Percentiles rank a stretch among this genome's conserved stretches.
These are phyloP conservation scores for Xiphophorus birchmanni DNA, from an alignment of 2,797 vertebrate species.

Conservation along the genomic window DNA sequence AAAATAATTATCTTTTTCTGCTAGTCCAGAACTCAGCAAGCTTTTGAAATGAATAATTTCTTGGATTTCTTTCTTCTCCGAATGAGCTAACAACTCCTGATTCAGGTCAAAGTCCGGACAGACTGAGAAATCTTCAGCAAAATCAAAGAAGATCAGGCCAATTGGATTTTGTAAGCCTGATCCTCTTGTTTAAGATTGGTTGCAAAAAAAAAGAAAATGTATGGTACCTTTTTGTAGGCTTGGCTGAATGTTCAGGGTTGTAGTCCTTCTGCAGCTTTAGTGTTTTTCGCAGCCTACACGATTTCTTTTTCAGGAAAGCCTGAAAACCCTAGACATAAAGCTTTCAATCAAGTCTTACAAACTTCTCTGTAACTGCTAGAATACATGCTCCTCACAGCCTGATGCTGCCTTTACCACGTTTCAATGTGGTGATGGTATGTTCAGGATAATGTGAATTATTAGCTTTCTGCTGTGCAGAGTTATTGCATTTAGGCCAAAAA, in stretches of 20 bases:
- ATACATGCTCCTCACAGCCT: too few relatives aligned
- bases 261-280: too few relatives aligned
- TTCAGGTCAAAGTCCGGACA: not conserved
- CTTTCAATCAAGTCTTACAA: not conserved
- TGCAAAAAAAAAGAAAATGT: not conserved
- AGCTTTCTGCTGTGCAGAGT: too few relatives aligned
- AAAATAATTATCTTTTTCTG: not conserved
- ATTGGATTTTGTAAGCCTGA: not conserved
- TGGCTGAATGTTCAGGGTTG: too few relatives aligned
- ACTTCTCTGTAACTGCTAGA: not conserved
- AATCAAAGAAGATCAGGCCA: not conserved
- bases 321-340: not conserved
- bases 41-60: not conserved
- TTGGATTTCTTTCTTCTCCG: not conserved
- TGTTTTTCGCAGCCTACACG: not conserved
- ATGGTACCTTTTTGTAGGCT: not conserved
- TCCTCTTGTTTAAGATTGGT: not conserved
- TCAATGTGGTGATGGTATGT: too few relatives aligned
- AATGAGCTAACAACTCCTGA: not conserved
- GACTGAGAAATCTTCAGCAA: not conserved
- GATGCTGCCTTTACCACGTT: too few relatives aligned
- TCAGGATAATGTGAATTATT: too few relatives aligned
- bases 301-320: not conserved
- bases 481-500: too few relatives aligned
- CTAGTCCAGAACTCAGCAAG: not conserved